Evolutionary conservation across 2,888 invertebrate genomes (phyloP), one percentile per base, ranked within the genome.

Genomic region (Pristionchus mayeri): DNA sequence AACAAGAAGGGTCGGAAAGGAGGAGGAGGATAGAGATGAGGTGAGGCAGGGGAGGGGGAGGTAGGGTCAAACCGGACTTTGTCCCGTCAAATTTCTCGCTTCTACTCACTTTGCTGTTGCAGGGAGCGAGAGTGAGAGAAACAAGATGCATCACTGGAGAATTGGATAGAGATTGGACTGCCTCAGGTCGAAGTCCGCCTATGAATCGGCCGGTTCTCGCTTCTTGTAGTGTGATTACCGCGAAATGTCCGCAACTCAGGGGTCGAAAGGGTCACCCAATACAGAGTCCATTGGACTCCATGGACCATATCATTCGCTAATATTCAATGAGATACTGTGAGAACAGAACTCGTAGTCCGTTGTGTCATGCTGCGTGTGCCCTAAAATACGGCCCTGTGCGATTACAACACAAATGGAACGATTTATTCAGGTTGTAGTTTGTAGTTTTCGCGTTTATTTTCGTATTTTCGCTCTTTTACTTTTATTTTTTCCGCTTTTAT

Each of bases 21-120:
- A 40, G 71, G 11, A 44, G 13, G 13, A 34, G 44, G 44, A n/a
- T 13, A 40, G 54, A 54, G 21, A 54, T 9, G n/a, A 24, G 40
- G n/a, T 2, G 44, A 44, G 40, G 34, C 18, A 34, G 27, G 34
- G 34, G 13, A 34, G 30, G 30, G 27, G 71, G 30, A 24, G 71
- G 63, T 34, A 63, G 71, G 71, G 71, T 71, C 40, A 71, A 71
- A 71, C 71, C 71, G 71, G 71, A 71, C 71, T 71, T 71, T 71
- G 71, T 21, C 24, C 71, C 24, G 1, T 40, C 71, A 13, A 71
- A 71, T n/a, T 37, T 37, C 71, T 71, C 63, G 63, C 37, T 71
- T 37, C 40, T 40, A 71, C 40, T 40, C 71, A 71, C 44, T 37
- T 34, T 63, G 30, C 63, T 63, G 34, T 30, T 71, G 40, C 40